phyloP scores from a whole-genome alignment of 92 coral and sea anemone genomes.

The Meandrina meandrites region DNA sequence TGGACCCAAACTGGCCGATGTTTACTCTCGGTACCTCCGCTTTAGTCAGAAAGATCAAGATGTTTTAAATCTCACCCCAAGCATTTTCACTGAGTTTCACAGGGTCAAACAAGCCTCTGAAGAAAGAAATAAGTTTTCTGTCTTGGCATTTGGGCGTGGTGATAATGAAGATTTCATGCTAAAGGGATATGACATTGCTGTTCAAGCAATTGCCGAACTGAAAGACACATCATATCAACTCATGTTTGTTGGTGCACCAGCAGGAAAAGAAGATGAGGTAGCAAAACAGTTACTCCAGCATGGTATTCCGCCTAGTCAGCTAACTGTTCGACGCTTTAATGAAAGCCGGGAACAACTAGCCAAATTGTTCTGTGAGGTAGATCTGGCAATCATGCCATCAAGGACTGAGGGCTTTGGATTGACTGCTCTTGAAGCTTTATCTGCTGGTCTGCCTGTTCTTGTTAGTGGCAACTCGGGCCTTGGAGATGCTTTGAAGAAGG shows the following conservation, averaged over 20 bases:
- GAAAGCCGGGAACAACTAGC: background rate
- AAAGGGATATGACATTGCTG: constrained; percentile 22
- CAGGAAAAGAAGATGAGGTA: background rate
- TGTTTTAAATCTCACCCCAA: background rate
- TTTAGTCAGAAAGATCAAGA: background rate
- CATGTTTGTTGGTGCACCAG: constrained; percentile 13
- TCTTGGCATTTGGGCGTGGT: constrained; percentile 23
- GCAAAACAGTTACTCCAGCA: background rate
- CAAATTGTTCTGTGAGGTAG: background rate
- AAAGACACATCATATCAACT: background rate
- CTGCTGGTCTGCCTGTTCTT: constrained; percentile 6
- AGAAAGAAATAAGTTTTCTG: background rate
- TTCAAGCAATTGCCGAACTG: background rate
- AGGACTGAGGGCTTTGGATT: constrained; percentile 1
- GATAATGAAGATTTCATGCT: constrained; percentile 15
- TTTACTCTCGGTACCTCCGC: background rate
- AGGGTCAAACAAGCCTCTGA: background rate
- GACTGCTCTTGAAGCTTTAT: background rate
- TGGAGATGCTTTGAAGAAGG: background rate
- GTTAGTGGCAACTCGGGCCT: background rate
- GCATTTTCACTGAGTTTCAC: constrained; percentile 13
- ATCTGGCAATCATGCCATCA: constrained; percentile 8
- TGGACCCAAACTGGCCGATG: constrained; percentile 25
- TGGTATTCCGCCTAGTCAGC: background rate
- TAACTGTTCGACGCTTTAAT: background rate